Evolutionary conservation across 2,113 vertebrate species (phyloP).

Genomic region (Probosciger aterrimus): DNA sequence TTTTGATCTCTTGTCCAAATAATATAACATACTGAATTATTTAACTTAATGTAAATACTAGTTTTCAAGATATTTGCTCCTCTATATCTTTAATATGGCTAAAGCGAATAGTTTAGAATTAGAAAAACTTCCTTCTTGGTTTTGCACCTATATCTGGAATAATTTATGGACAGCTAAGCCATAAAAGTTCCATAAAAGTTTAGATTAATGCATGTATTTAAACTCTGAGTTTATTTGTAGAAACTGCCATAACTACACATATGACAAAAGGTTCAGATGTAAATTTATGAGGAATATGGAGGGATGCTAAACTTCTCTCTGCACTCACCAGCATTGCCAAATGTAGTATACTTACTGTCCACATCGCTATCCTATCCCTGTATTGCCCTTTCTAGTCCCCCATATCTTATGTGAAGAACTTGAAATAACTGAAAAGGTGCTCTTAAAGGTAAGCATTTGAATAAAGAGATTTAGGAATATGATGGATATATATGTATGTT

Average conservation of each 20-base stretch:
- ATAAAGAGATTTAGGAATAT: neutral
- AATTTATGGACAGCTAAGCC: neutral
- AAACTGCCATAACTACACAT: neutral
- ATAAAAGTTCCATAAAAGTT: neutral
- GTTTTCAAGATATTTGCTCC: neutral
- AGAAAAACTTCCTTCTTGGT: neutral
- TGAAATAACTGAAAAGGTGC: neutral
- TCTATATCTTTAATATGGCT: neutral
- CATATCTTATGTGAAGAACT: neutral
- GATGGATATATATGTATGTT: neutral
- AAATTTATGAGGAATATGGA: neutral
- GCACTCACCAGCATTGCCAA: accelerated
- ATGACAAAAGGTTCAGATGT: neutral
- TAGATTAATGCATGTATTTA: neutral
- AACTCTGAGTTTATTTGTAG: neutral
- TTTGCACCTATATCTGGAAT: neutral
- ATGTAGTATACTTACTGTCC: neutral
- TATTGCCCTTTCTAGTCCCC: neutral
- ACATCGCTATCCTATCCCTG: accelerated
- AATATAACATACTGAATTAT: neutral
- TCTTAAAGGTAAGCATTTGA: neutral
- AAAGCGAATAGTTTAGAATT: neutral
- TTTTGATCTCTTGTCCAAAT: neutral
- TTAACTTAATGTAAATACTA: neutral
- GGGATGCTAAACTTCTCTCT: neutral